phyloP scores from a whole-genome alignment of 2,113 vertebrate species.

The Phoenicopterus ruber region DNA sequence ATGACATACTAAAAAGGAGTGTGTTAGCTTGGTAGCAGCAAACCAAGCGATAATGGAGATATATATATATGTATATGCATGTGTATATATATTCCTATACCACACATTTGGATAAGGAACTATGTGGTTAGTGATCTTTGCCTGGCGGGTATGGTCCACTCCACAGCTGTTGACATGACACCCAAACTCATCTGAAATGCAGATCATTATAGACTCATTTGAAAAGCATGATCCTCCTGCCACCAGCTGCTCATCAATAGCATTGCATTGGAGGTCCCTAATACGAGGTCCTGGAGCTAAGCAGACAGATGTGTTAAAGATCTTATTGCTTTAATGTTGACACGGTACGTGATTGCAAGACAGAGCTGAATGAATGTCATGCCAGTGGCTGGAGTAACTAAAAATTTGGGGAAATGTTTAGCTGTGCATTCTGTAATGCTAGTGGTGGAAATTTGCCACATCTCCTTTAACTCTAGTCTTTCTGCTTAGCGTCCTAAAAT shows the following conservation, averaged over 20 bases:
- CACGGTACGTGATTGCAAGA: too few species aligned
- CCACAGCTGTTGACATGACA: background rate
- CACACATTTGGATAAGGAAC: background rate
- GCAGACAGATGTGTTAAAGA: background rate
- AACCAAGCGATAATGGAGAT: background rate
- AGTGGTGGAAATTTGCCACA: background rate
- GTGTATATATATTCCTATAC: background rate
- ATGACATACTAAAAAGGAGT: fast-evolving
- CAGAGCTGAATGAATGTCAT: background rate
- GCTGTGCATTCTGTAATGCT: background rate
- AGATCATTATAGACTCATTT: background rate
- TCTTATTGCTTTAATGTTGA: background rate
- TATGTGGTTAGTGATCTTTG: background rate
- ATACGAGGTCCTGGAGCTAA: background rate
- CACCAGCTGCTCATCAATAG: background rate
- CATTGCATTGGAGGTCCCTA: background rate
- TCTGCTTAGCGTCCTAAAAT: background rate
- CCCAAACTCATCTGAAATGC: background rate
- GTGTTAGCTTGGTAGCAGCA: background rate
- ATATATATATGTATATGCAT: fast-evolving
- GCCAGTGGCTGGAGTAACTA: background rate
- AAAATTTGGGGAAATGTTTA: background rate
- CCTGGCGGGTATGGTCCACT: background rate
- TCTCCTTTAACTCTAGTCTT: background rate
- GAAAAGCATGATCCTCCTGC: background rate